Conservation (phyloP, 2,113 vertebrate species). For the human region GRCh38 chr14:37872501-37873000, state of each 20-base stretch:
- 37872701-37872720: neutral
- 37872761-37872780: neutral
- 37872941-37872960: neutral
- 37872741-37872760: neutral
- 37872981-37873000: constrained; percentile 27
- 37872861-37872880: neutral
- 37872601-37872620: constrained; percentile 10
- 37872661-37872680: neutral
- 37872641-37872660: neutral
- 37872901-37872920: neutral
- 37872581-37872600: neutral
- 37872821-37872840: neutral
- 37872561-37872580: neutral
- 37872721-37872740: neutral
- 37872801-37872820: neutral
- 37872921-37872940: neutral
- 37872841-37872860: neutral
- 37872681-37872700: neutral
- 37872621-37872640: neutral
- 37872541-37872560: neutral
- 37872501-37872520: neutral
- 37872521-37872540: neutral
- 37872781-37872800: neutral
- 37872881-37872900: neutral
- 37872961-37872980: neutral